phyloP scores from a whole-genome alignment of 1,140 invertebrate species.

The Procambarus virginalis region DNA sequence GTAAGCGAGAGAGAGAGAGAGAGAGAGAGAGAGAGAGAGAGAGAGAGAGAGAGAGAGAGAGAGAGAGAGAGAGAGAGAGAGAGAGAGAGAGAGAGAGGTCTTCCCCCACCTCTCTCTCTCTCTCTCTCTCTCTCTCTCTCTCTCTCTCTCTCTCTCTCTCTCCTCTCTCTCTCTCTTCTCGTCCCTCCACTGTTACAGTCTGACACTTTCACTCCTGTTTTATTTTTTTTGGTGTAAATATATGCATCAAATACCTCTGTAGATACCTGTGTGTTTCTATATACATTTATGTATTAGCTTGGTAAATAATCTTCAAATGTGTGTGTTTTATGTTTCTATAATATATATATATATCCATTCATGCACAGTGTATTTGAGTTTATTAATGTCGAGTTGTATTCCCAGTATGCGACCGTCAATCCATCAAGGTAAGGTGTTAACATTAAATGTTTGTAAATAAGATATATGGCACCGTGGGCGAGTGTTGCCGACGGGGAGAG shows the following conservation, averaged over 20 bases:
- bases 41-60: slow-evolving; percentile 25
- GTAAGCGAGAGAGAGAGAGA: not conserved
- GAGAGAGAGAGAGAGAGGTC: slow-evolving; percentile 4
- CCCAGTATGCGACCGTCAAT: not conserved
- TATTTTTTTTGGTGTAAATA: not conserved
- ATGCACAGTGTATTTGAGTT: not conserved
- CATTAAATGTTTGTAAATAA: not conserved
- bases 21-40: slow-evolving; percentile 27
- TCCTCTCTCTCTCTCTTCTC: too few relatives aligned
- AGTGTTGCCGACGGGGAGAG: not conserved
- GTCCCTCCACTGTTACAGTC: too few relatives aligned
- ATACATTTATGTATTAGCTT: too few relatives aligned
- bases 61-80: slow-evolving; percentile 29
- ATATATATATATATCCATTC: not conserved
- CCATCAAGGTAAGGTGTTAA: not conserved
- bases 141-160: too few relatives aligned
- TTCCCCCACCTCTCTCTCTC: too few relatives aligned
- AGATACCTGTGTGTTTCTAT: too few relatives aligned
- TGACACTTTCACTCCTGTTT: not conserved
- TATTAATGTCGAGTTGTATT: not conserved
- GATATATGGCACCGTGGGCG: not conserved
- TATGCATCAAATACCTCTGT: too few relatives aligned
- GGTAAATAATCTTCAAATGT: too few relatives aligned
- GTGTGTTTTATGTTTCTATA: too few relatives aligned
- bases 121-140: too few relatives aligned